phyloP scores from a whole-genome alignment of 2,797 vertebrate genomes.

The Hippocampus kuda region DNA sequence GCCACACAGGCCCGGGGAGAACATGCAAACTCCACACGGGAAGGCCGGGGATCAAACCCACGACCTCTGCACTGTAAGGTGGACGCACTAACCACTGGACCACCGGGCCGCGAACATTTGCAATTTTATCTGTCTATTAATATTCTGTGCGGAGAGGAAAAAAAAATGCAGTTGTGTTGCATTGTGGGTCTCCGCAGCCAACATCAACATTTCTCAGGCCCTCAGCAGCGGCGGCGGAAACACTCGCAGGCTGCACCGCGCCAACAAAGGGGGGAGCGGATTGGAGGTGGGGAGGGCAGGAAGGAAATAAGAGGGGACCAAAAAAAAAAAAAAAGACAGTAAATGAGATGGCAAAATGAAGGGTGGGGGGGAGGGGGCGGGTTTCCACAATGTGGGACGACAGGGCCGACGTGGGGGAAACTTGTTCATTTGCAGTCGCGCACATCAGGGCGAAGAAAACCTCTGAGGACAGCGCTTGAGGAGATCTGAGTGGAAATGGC shows the following conservation, averaged over 20 bases:
- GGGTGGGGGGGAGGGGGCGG: slow-evolving; percentile 34
- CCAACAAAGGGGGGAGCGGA: neutral
- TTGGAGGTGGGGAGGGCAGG: slow-evolving; percentile 22
- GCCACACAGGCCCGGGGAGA: no score
- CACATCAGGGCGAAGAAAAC: neutral
- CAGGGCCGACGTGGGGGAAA: slow-evolving; percentile 29
- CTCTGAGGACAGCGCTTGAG: neutral
- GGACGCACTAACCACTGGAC: no score
- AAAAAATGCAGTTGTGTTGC: slow-evolving; percentile 16
- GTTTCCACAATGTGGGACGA: slow-evolving; percentile 51
- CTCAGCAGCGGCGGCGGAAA: neutral
- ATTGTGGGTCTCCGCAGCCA: slow-evolving; percentile 22
- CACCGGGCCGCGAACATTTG: no score
- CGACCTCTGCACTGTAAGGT: no score
- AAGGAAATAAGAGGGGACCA: slow-evolving; percentile 38
- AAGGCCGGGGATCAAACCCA: no score
- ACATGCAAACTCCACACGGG: no score
- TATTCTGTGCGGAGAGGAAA: slow-evolving; percentile 22
- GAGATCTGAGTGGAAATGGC: slow-evolving; percentile 6
- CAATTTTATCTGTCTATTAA: neutral
- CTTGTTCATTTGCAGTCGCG: neutral
- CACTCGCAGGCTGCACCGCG: slow-evolving; percentile 1
- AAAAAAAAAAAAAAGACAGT: neutral
- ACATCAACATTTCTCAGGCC: neutral
- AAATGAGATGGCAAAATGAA: slow-evolving; percentile 22